Percentiles rank a stretch among this genome's conserved stretches.
Conservation (phyloP, 2,113 vertebrate species). For the Vulpes vulpes region DNA sequence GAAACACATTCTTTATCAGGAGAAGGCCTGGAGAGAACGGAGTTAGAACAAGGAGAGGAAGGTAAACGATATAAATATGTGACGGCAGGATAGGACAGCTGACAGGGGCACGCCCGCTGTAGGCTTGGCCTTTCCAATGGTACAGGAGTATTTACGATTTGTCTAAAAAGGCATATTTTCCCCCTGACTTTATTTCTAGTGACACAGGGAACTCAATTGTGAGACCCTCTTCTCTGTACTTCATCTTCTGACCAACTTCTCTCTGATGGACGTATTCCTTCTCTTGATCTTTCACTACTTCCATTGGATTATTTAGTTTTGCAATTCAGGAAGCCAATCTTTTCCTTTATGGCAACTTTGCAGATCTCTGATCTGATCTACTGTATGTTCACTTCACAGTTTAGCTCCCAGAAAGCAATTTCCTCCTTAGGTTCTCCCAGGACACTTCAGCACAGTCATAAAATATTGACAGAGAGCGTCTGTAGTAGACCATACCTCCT, state of each 20-base stretch:
- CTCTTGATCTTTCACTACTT: background rate
- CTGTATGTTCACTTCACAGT: background rate
- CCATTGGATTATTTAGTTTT: slow-evolving; percentile 37
- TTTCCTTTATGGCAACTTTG: background rate
- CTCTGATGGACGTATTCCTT: background rate
- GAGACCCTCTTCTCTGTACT: background rate
- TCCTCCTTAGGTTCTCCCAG: background rate
- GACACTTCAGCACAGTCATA: background rate
- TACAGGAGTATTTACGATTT: background rate
- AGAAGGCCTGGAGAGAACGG: background rate
- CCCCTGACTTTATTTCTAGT: background rate
- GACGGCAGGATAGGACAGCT: background rate
- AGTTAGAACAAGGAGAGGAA: background rate
- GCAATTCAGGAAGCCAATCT: background rate
- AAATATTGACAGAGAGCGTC: slow-evolving; percentile 37
- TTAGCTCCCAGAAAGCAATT: slow-evolving; percentile 50
- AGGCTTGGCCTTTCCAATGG: background rate
- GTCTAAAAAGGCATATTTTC: background rate
- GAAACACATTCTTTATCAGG: background rate
- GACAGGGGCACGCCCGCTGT: background rate
- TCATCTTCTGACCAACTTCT: background rate
- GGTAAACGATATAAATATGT: background rate
- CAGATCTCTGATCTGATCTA: background rate
- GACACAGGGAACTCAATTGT: background rate
- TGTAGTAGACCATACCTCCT: background rate